Evolutionary conservation across 2,888 invertebrate genomes (phyloP).

Genomic region (Fragum fragum): DNA sequence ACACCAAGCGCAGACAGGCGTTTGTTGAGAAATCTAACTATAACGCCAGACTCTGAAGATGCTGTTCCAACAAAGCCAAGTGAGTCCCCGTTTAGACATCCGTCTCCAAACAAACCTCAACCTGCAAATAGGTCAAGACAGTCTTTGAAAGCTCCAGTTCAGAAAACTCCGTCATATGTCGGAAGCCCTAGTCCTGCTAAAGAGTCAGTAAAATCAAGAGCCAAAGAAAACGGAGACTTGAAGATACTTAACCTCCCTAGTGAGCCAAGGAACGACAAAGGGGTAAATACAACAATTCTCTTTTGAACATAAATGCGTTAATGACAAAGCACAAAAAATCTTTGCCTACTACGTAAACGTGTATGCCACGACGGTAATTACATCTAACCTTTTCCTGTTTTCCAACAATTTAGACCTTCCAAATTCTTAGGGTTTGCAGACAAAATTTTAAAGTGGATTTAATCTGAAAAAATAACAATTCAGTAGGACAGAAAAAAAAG

Average conservation of each 20-base stretch:
- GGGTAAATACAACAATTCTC: background rate
- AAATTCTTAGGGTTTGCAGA: too few relatives aligned
- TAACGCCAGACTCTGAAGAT: slow-evolving; percentile 46
- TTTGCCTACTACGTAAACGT: too few relatives aligned
- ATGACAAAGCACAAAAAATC: too few relatives aligned
- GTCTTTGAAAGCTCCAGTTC: background rate
- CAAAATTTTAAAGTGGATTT: too few relatives aligned
- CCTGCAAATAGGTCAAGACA: background rate
- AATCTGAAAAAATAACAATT: too few relatives aligned
- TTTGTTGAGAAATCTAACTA: slow-evolving; percentile 32
- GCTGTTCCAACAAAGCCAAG: background rate
- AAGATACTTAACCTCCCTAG: slow-evolving; percentile 9
- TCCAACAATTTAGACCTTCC: too few relatives aligned
- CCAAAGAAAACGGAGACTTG: background rate
- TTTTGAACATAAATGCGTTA: too few relatives aligned
- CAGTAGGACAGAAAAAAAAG: too few relatives aligned
- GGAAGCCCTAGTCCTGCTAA: background rate
- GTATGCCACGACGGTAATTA: too few relatives aligned
- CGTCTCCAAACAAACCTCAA: slow-evolving; percentile 14
- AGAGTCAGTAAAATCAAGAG: background rate
- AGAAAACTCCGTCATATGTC: slow-evolving; percentile 8
- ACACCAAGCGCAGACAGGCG: slow-evolving; percentile 58
- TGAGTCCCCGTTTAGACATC: slow-evolving; percentile 8
- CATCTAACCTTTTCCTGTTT: too few relatives aligned
- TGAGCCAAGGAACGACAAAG: background rate